phyloP scores from a whole-genome alignment of 2,888 invertebrate genomes.

The Deilephila porcellus region DNA sequence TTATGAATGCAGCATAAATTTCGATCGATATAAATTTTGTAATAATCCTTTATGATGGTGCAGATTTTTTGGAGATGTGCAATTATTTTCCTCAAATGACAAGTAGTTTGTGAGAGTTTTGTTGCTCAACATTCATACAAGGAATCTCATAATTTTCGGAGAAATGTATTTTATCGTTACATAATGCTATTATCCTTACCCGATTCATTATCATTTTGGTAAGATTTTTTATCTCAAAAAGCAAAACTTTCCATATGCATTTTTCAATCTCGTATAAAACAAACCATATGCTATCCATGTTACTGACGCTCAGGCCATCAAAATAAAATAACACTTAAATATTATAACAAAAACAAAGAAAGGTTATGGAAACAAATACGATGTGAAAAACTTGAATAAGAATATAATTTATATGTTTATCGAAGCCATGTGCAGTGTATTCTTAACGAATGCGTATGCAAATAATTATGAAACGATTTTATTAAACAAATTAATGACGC shows the following conservation, averaged over 20 bases:
- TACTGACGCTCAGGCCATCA: neutral
- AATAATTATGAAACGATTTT: constrained; percentile 16
- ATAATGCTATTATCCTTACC: too few relatives aligned
- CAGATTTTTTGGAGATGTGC: constrained; percentile 8
- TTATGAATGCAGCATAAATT: neutral
- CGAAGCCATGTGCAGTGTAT: neutral
- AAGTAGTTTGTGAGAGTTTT: too few relatives aligned
- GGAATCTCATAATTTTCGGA: too few relatives aligned
- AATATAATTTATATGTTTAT: constrained; percentile 13
- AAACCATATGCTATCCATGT: neutral
- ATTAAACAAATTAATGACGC: constrained; percentile 8
- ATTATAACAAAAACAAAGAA: constrained; percentile 16
- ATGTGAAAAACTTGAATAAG: neutral
- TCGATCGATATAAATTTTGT: neutral
- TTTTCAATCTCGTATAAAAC: neutral
- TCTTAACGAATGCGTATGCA: constrained; percentile 3
- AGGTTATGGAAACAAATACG: constrained; percentile 1
- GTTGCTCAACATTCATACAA: too few relatives aligned
- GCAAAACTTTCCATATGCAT: neutral
- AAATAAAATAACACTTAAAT: constrained; percentile 3
- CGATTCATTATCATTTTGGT: neutral
- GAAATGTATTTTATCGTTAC: too few relatives aligned
- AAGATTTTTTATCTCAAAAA: neutral
- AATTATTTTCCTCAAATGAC: neutral
- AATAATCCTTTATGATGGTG: constrained; percentile 5